Evolutionary conservation across 2,888 invertebrate genomes (phyloP), one percentile per base, ranked within the genome.

Genomic region (Spodoptera littoralis): DNA sequence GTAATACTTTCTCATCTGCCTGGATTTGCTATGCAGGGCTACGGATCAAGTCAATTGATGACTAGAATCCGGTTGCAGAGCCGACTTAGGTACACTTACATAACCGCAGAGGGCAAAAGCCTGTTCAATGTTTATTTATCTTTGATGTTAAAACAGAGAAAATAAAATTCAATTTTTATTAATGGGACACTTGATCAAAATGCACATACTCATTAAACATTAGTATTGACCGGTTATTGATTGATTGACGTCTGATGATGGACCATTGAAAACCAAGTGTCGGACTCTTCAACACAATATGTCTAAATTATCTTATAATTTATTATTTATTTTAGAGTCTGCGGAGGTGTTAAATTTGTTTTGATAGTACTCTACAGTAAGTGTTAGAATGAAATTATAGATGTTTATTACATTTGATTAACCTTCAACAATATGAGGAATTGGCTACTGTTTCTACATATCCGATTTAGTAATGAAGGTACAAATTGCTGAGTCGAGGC

Each of bases 401-500:
- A 12, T 47, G 8, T 45, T 43, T 8, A 42, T 70, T 48, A 42
- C 13, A n/a, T 53, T 30, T 44, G 11, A 49, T 57, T 66, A 30
- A 55, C 60, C 46, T 59, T 73, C 52, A 42, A n/a, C 54, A 24
- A 48, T 51, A 11, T n/a, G 11, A 55, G 13, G 50, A 36, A 44
- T 59, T 50, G 27, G 69, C 74, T 57, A 50, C 74, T 44, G 61
- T 55, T 51, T 30, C 41, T 50, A 13, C 42, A 1, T 52, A 22
- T 48, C 11, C 41, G 44, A 58, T 60, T 54, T 48, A 57, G 30
- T 44, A 3, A 66, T 68, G 60, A 48, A 62, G 65, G 43, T 47
- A 51, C 30, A 68, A 78, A 79, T 77, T 63, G 83, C 85, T 80
- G 82, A 84, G 63, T 80, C 72, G 72, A 43, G 67, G 74, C 88